Base-by-base conservation (phyloP, 1,140 invertebrate genomes). In the Pygmarrhopalites habei region DNA sequence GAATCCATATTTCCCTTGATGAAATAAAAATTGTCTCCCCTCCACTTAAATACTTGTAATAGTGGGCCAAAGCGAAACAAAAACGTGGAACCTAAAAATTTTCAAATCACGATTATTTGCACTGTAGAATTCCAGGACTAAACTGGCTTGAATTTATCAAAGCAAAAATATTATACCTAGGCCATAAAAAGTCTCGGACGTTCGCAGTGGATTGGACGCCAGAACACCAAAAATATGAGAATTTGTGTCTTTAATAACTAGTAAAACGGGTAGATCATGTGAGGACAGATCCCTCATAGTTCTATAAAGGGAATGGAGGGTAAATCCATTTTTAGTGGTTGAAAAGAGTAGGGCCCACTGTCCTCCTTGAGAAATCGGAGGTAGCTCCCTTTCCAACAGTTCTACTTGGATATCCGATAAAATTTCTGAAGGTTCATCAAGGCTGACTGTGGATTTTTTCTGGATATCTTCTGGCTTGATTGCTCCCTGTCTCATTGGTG, bases 21-120 rank as follows among this genome's bases (percentile, higher is more conserved):
- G 73, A 98, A 98, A 76, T 95, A 99, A 75, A 93, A 84, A 77
- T 99, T 99, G 68, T 98, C 92, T 2, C 96, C 96, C n/a, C 92
- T 95, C 96, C 95, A 99, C 69, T 88, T 87, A 82, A 88, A 99
- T 39, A 91, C 86, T 74, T 63, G 81, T 77, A 93, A 90, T 73
- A 85, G 86, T 43, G 88, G 87, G 32, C 70, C 21, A 26, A 60
- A 61, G 21, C 90, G 87, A 79, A 91, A 97, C 51, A 99, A 82
- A 69, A 96, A 85, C 25, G 93, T 95, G 77, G 98, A 94, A 39
- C 96, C 96, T 17, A 92, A n/a, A n/a, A n/a, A n/a, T n/a, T n/a
- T n/a, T n/a, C n/a, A n/a, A n/a, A n/a, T n/a, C n/a, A n/a, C n/a
- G n/a, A n/a, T n/a, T n/a, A n/a, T n/a, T n/a, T n/a, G n/a, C n/a